A percentile compares a stretch with the other conserved stretches of the same genome.
Conservation (phyloP, 2,113 vertebrate genomes). For the Myocastor coypus region DNA sequence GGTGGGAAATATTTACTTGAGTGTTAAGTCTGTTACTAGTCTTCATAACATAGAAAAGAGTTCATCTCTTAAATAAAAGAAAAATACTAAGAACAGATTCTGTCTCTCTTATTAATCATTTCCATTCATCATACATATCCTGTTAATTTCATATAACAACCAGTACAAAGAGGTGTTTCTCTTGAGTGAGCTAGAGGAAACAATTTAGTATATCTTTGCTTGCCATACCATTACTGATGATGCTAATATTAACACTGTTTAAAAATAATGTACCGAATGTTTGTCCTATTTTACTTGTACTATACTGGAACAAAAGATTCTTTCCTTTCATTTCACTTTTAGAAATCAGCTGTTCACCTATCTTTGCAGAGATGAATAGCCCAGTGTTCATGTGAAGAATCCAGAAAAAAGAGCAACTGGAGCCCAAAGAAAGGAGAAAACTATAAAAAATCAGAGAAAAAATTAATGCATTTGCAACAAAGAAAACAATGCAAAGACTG, state of each 20-base stretch:
- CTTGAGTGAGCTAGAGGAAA: neutral
- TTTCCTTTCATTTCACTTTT: neutral
- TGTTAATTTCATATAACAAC: conserved; percentile 2
- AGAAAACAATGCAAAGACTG: too few relatives aligned
- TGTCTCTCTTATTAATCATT: conserved; percentile 29
- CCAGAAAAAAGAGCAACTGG: too few relatives aligned
- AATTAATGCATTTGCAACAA: too few relatives aligned
- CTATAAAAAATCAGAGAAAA: too few relatives aligned
- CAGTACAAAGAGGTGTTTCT: neutral
- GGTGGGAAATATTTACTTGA: neutral
- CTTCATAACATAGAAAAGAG: conserved; percentile 46
- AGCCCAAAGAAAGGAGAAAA: too few relatives aligned
- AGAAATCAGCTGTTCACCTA: conserved; percentile 19
- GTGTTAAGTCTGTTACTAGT: neutral
- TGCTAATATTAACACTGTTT: conserved; percentile 34
- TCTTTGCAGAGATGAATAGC: neutral
- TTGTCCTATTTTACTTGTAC: conserved; percentile 11
- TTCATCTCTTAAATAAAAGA: conserved; percentile 41
- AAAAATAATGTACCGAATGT: neutral
- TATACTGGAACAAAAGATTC: neutral
- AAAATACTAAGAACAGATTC: neutral
- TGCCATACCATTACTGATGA: conserved; percentile 27
- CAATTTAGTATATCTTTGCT: conserved; percentile 16
- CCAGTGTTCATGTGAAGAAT: too few relatives aligned
- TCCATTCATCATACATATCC: neutral